Evolutionary conservation across 2,888 invertebrate genomes (phyloP).

Genomic region (Chromoteleia sp.): DNA sequence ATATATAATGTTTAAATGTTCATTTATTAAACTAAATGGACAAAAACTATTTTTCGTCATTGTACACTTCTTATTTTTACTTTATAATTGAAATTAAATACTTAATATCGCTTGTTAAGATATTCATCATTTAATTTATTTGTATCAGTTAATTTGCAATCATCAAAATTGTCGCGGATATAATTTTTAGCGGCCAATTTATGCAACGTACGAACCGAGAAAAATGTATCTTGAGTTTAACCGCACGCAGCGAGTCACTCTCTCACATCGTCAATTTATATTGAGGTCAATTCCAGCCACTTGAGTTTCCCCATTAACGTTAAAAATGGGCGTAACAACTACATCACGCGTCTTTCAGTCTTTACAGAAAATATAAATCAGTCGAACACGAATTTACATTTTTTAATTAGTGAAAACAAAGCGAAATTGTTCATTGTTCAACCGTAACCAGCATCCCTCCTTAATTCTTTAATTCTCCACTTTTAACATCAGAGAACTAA

Average conservation of each 20-base stretch:
- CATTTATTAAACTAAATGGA: too few species aligned
- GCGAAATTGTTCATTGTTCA: background rate
- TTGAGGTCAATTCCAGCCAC: constrained; percentile 79
- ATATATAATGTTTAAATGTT: too few species aligned
- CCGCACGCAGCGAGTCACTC: constrained; percentile 51
- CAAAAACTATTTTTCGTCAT: too few species aligned
- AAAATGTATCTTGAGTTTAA: constrained; percentile 45
- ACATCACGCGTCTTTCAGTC: constrained; percentile 17
- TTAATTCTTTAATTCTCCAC: too few species aligned
- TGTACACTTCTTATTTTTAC: too few species aligned
- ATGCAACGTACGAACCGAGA: constrained; percentile 4
- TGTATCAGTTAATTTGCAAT: too few species aligned
- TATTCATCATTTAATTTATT: too few species aligned
- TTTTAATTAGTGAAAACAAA: constrained; percentile 4
- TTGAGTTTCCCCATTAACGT: constrained; percentile 76
- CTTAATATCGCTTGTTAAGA: too few species aligned
- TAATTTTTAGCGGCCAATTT: background rate
- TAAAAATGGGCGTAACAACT: constrained; percentile 57
- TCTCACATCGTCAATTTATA: constrained; percentile 67
- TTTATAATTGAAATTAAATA: too few species aligned
- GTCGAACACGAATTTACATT: background rate
- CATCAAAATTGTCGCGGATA: background rate
- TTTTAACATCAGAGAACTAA: too few species aligned
- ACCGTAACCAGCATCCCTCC: too few species aligned
- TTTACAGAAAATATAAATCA: background rate